phyloP scores from a whole-genome alignment of 2,113 vertebrate species.

The Tenebrosternarchus preto region DNA sequence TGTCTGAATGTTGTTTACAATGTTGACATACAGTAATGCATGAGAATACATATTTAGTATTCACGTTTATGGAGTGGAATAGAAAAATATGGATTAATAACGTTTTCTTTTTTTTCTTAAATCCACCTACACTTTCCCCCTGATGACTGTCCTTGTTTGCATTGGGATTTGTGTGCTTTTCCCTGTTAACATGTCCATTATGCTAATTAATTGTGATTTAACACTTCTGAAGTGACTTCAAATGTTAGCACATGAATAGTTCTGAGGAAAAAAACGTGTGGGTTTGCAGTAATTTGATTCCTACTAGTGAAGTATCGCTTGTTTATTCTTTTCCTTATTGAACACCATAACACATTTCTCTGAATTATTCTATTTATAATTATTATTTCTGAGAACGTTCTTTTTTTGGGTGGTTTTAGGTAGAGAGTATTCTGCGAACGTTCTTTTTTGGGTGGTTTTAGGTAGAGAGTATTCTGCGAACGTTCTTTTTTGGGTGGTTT shows the following conservation, averaged over 20 bases:
- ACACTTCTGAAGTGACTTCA: constrained; percentile 59
- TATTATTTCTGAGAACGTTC: not conserved
- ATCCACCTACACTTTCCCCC: constrained; percentile 39
- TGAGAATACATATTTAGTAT: constrained; percentile 9
- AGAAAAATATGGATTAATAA: constrained; percentile 27
- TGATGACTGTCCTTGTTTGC: constrained; percentile 46
- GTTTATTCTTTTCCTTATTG: not conserved
- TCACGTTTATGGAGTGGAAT: constrained; percentile 13
- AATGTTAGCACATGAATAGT: constrained; percentile 50
- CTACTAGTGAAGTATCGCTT: constrained; percentile 44
- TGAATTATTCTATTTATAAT: not conserved
- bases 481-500: not conserved
- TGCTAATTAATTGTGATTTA: constrained; percentile 59
- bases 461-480: not conserved
- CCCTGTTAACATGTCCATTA: constrained; percentile 57
- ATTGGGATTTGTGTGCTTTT: constrained; percentile 37
- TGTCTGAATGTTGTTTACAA: constrained; percentile 43
- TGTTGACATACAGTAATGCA: constrained; percentile 20
- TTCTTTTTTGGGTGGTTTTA: constrained; percentile 2
- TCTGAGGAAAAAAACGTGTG: constrained; percentile 55
- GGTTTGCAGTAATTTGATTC: constrained; percentile 60
- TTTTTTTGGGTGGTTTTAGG: not conserved
- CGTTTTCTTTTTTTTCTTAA: constrained; percentile 5
- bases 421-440: not conserved
- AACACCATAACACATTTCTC: constrained; percentile 16